A percentile compares a stretch with the other conserved stretches of the same genome.
These are phyloP conservation scores for Bombus turneri DNA, from an alignment of 1,140 invertebrate species.

Conservation along the genomic window DNA sequence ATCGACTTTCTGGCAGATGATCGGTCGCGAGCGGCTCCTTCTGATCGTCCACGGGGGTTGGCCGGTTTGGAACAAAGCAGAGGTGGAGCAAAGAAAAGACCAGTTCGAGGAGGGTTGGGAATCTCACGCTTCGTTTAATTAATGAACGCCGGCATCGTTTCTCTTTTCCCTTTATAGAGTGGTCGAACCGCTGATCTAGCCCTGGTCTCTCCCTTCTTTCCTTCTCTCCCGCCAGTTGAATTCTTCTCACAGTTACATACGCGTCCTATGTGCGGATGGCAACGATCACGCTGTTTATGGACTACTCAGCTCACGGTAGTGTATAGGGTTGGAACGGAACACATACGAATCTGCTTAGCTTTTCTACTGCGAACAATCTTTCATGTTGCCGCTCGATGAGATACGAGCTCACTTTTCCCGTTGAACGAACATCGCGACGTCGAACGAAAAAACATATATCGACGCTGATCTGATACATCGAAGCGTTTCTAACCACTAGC, in stretches of 20 bases:
- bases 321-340: slow-evolving; percentile 43
- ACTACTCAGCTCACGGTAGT: slow-evolving; percentile 30
- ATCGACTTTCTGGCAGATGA: slow-evolving; percentile 71
- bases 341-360: slow-evolving; percentile 46
- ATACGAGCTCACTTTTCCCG: slow-evolving; percentile 48
- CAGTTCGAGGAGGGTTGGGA: slow-evolving; percentile 63
- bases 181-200: slow-evolving; percentile 47
- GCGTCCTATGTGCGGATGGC: slow-evolving; percentile 27
- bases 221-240: neutral
- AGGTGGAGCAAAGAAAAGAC: slow-evolving; percentile 30
- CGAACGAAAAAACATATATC: neutral
- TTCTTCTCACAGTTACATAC: slow-evolving; percentile 55
- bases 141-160: slow-evolving; percentile 73
- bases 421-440: slow-evolving; percentile 48
- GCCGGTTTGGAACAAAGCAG: slow-evolving; percentile 66
- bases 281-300: slow-evolving; percentile 59
- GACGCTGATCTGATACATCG: slow-evolving; percentile 41
- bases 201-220: neutral
- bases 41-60: slow-evolving; percentile 56
- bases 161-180: slow-evolving; percentile 60
- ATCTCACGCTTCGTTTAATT: slow-evolving; percentile 80
- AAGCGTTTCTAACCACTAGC: slow-evolving; percentile 25
- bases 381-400: slow-evolving; percentile 67
- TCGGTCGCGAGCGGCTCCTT: slow-evolving; percentile 58
- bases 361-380: slow-evolving; percentile 59